Evolutionary conservation across 2,888 invertebrate genomes (phyloP), one percentile per base, ranked within the genome.

Genomic region (Eledona agricola): DNA sequence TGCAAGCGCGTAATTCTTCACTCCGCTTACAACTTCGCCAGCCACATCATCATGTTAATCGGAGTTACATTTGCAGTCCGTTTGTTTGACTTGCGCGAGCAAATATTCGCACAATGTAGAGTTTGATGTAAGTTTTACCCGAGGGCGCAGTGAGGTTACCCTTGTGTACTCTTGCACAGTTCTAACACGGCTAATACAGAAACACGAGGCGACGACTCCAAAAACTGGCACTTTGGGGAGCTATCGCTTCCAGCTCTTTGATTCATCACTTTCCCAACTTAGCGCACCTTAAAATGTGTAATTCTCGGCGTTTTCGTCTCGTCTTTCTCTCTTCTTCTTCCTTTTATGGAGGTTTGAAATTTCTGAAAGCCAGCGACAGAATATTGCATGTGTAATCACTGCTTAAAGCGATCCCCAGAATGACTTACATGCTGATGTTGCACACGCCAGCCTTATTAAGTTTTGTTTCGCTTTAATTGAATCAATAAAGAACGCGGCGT

Each of bases 61-160:
- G 31, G 20, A 32, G 54, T 45, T 43, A 31, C 42, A 43, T 54
- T 50, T 43, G 43, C 43, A 43, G 54, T 43, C 42, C 38, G 55
- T 55, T 47, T 58, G 50, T 60, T 57, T 60, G 58, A 57, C 51
- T 57, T 57, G 34, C 29, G 16, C 46, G 42, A 56, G 22, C 56
- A 60, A 58, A 58, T 57, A 55, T 55, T 38, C 51, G 20, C 38
- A 38, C 29, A 51, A 40, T 51, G 46, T 46, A 22, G 43, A 57
- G 55, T 60, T 60, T 50, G 57, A 59, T 55, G 53, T 55, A 51
- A 60, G 60, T 60, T 60, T 55, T 38, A 40, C 58, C 55, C 55
- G 26, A 17, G 60, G 57, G 60, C 46, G 19, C 51, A 49, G 35
- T 59, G 47, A 55, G 53, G 47, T 51, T 37, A 29, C 55, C 52